Base-by-base conservation (phyloP, 2,113 vertebrate species). In the Poicephalus gulielmi region DNA sequence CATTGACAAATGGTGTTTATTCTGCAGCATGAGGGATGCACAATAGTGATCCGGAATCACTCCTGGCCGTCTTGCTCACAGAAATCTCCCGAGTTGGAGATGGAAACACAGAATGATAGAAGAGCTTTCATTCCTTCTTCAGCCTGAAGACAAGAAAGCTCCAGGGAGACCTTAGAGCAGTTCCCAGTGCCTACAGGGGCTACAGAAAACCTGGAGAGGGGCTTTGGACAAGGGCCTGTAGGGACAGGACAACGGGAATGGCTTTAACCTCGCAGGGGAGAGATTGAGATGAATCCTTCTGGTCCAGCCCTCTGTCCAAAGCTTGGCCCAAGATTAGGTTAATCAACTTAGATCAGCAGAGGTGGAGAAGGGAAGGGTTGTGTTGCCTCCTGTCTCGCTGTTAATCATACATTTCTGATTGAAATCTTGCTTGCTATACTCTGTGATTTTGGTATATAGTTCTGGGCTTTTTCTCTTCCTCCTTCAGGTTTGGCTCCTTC, bases 401-500 rank as follows among this genome's bases (percentile, higher is more conserved):
- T 83, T 89, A 81, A 93, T 93, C 82, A 8, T 39, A 80, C 46
- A 6, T 95, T 93, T 95, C 96, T 92, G 24, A 88, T 95, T 90
- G 97, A 93, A 73, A 96, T 97, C 95, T 96, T 96, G 97, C 97
- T 96, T 77, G 97, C 98, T 98, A 83, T 87, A 86, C 94, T 70
- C 98, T 98, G 95, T 97, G 95, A 95, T 97, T 97, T 96, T 96
- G 95, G 96, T 98, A 98, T 97, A 95, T 98, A 98, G 98, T 97
- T 98, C 98, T 97, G 98, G 98, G 98, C 98, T 98, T 98, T 98
- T 97, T 98, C 98, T 99, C 98, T 98, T 99, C 99, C 98, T 99
- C 97, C 98, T 98, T 98, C 99, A 99, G 99, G 99, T 99, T 98
- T 99, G 99, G 99, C 99, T 99, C 99, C 99, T 99, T 99, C 99